Base-by-base conservation (phyloP, 2,113 vertebrate species). In the Nanorana parkeri region DNA sequence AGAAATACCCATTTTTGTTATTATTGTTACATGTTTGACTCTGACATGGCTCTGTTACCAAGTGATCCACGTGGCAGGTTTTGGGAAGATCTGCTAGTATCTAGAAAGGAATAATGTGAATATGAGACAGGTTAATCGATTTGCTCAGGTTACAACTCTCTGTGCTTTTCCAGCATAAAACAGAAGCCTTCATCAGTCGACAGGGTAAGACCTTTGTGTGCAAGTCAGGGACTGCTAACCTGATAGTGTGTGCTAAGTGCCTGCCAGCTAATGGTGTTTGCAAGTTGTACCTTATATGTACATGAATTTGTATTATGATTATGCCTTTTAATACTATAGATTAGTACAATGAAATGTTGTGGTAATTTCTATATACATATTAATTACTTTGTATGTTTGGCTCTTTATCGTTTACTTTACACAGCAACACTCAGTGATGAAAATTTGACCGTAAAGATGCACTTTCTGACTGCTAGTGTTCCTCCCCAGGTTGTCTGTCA, bases 161-260 rank as follows among this genome's bases (percentile, higher is more conserved):
- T 76, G 32, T 68, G 23, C 32, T 47, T 75, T 83, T 83, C 26
- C 72, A 83, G 80, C 29, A 32, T 83, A 76, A 61, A 0, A 84
- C 4, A 11, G 0, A 52, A 17, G 0, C 2, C n/a, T 52, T 28
- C 21, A 1, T 11, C 41, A 60, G 19, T 51, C 15, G 21, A 13
- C 21, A 58, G 55, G 65, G 63, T 75, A 56, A 83, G 80, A 83
- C 1, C 17, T 10, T 26, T 23, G n/a, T 26, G 63, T 76, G 61
- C 41, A 54, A 16, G 32, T 41, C 32, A 47, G 26, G 21, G 19
- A 61, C 29, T 3, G 5, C 24, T 79, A 69, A 58, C 41, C 29
- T 52, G 16, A 1, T 21, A 1, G 28, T 41, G 63, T 78, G 77
- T n/a, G 7, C 17, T 56, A 20, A 28, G 28, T 68, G 64, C n/a